Base-by-base conservation (phyloP, 2,113 vertebrate species). In the Astur gentilis region DNA sequence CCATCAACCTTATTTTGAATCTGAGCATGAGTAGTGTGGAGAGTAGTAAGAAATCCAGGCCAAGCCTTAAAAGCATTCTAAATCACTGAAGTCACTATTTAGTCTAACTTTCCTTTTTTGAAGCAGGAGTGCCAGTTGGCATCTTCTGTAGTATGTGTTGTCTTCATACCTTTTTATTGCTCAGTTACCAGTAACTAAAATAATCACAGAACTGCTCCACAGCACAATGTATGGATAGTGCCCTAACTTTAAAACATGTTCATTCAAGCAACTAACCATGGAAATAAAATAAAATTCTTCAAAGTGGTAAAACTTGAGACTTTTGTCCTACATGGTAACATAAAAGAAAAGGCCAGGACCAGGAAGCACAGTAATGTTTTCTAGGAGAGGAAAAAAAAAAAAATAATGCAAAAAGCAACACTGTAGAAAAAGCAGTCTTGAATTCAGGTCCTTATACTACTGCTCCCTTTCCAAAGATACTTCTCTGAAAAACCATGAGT, bases 11-110 rank as follows among this genome's bases (percentile, higher is more conserved):
- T 36, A 75, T 49, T 89, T 83, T 93, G 70, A 94, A 85, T 91
- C 40, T 70, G 75, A 95, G 42, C 81, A 87, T 0, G 0, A 79
- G 52, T 13, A 87, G 25, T 36, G 18, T 34, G 40, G 57, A 92
- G 78, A 87, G 38, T 27, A 94, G 21, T 25, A 78, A 83, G 57
- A 93, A 87, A 84, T 26, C 20, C 75, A 91, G 55, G 95, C 95
- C 95, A 97, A 97, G 78, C 75, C 60, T 93, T 96, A 93, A 96
- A 91, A 96, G 97, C 97, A 97, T 97, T 97, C 93, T 97, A 85
- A 87, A 80, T 96, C 66, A 87, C 95, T 97, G 95, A 97, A 94
- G 91, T 97, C 96, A 97, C 96, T 97, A 97, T 97, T 97, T 97
- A 96, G 95, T 96, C 94, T 97, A 93, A 89, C 90, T 97, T 93